Conservation (phyloP, 2,797 vertebrate genomes). For the Tamandua tetradactyla region DNA sequence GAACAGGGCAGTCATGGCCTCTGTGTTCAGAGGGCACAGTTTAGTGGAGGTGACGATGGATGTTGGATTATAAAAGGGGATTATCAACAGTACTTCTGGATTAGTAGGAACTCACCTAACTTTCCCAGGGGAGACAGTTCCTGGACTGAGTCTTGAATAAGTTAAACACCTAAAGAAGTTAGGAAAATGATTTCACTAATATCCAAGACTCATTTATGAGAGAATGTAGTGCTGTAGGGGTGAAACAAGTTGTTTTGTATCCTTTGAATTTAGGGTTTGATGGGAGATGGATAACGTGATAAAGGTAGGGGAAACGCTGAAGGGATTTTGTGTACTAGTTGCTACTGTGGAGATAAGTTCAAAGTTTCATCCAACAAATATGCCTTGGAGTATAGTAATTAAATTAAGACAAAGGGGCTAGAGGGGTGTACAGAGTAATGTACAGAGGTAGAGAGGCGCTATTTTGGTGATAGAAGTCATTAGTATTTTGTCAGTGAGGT, state of each 20-base stretch:
- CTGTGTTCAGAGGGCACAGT: neutral
- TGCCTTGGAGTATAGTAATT: neutral
- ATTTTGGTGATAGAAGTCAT: neutral
- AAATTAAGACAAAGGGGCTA: neutral
- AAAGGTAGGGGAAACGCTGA: neutral
- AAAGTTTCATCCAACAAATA: neutral
- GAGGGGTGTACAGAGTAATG: neutral
- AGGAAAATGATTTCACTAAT: neutral
- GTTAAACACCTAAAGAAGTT: neutral
- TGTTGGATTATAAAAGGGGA: neutral
- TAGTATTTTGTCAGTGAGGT: neutral
- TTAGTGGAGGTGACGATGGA: neutral
- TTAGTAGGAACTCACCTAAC: neutral
- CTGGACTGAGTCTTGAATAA: neutral
- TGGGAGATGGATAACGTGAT: neutral
- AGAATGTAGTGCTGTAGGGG: neutral
- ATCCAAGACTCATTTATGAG: neutral
- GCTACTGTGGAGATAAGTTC: neutral
- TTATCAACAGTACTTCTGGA: neutral
- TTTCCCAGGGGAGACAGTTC: neutral
- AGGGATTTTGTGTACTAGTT: neutral
- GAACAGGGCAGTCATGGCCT: neutral
- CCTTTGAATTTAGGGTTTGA: neutral
- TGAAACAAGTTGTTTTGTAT: neutral
- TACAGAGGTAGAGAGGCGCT: neutral